Conservation (phyloP, 2,113 vertebrate species). For the Herpetotheres cachinnans region DNA sequence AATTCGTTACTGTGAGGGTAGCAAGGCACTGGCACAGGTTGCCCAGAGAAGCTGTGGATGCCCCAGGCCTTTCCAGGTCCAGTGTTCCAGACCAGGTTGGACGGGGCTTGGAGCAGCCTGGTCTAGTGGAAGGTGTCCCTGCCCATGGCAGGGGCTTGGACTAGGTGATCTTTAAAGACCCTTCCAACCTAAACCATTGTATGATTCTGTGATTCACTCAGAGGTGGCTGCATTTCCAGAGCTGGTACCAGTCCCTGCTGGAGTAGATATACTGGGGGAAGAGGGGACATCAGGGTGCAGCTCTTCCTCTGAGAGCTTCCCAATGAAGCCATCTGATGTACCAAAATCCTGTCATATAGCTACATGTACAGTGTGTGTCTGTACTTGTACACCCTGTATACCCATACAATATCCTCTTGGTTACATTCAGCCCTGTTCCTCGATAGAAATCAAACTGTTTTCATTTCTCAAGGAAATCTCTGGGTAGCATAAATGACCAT, state of each 20-base stretch:
- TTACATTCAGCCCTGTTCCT: not conserved
- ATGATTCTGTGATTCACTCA: not conserved
- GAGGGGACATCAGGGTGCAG: not conserved
- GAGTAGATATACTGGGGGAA: not conserved
- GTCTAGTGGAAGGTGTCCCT: too few species aligned
- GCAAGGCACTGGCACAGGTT: too few species aligned
- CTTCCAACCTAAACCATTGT: too few species aligned
- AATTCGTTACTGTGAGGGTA: too few species aligned
- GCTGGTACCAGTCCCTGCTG: not conserved
- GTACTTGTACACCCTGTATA: not conserved
- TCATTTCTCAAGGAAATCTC: not conserved
- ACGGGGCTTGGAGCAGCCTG: too few species aligned
- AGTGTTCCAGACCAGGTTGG: too few species aligned
- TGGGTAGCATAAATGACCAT: not conserved
- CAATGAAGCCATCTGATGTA: not conserved
- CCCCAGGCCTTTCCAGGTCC: too few species aligned
- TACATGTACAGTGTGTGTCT: not conserved
- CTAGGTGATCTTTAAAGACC: too few species aligned
- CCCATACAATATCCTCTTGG: not conserved
- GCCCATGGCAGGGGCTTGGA: too few species aligned
- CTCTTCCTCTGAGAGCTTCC: not conserved
- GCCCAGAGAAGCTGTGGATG: too few species aligned
- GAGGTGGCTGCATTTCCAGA: not conserved
- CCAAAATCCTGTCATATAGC: accelerated
- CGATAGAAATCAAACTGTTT: not conserved